Percentiles rank a stretch among this genome's conserved stretches.
Conservation (phyloP, 2,113 vertebrate species). For the Erinaceus europaeus region DNA sequence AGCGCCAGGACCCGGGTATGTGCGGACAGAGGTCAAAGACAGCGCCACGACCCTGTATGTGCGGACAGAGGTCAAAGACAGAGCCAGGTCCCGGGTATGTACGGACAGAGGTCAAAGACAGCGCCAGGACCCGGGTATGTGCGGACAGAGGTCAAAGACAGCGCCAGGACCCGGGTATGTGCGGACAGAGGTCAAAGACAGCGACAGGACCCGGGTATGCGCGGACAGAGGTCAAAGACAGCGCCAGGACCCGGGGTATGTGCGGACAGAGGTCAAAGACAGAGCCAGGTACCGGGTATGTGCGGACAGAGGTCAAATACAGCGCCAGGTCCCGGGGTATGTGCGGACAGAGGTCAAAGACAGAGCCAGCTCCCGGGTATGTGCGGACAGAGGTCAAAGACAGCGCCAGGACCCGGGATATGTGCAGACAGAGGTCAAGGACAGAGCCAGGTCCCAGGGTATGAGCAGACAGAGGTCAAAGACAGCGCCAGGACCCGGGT, state of each 20-base stretch:
- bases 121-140: neutral
- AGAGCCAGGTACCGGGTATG: neutral
- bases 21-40: too few relatives aligned
- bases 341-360: too few relatives aligned
- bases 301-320: conserved; percentile 43
- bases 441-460: neutral
- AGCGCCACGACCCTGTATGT: neutral
- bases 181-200: too few relatives aligned
- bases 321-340: too few relatives aligned
- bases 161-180: conserved; percentile 4
- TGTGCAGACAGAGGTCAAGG: too few relatives aligned
- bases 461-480: conserved; percentile 49
- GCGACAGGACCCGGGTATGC: neutral
- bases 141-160: conserved; percentile 42
- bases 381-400: conserved; percentile 45
- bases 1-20: neutral
- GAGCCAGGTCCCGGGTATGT: too few relatives aligned
- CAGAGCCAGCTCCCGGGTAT: neutral
- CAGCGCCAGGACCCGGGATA: neutral
- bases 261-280: too few relatives aligned
- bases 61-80: conserved; percentile 42
- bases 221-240: conserved; percentile 42
- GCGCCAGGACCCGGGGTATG: conserved; percentile 4
- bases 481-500: neutral
- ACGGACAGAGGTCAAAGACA: too few relatives aligned